Evolutionary conservation across 2,888 invertebrate genomes (phyloP).

Genomic region (Nemotelus pantherinus): DNA sequence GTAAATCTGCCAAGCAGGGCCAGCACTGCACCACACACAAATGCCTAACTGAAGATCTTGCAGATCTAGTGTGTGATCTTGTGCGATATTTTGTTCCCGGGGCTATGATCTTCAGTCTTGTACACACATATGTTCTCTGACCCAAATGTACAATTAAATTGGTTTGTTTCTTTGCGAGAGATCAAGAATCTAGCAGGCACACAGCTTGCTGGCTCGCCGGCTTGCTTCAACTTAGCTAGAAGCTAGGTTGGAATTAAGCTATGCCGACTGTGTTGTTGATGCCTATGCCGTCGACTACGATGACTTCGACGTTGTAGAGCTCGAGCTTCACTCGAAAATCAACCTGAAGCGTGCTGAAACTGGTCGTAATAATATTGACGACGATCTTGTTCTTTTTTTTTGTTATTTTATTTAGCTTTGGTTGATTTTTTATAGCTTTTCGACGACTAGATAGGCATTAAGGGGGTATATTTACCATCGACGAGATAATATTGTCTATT

Average conservation of each 20-base stretch:
- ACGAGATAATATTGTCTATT: not conserved
- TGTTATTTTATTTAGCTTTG: conserved; percentile 11
- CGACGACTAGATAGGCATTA: conserved; percentile 20
- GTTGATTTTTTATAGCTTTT: conserved; percentile 34
- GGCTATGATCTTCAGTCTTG: conserved; percentile 30
- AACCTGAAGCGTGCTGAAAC: conserved; percentile 45
- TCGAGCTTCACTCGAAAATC: conserved; percentile 20
- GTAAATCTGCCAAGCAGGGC: conserved; percentile 1
- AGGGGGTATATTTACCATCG: conserved; percentile 3
- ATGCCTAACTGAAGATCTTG: conserved; percentile 13
- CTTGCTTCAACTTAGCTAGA: conserved; percentile 1
- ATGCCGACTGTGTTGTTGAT: conserved; percentile 1
- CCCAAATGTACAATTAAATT: conserved; percentile 42
- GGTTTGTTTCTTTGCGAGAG: conserved; percentile 31
- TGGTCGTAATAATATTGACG: conserved; percentile 45
- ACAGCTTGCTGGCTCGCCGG: not conserved
- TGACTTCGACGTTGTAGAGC: not conserved
- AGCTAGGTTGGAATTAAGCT: conserved; percentile 14
- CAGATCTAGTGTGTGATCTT: conserved; percentile 35
- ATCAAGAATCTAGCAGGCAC: not conserved
- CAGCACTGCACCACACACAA: not conserved
- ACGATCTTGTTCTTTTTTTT: conserved; percentile 32
- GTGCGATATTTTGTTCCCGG: conserved; percentile 22
- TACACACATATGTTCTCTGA: conserved; percentile 40
- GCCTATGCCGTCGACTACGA: not conserved